Evolutionary conservation across 2,888 invertebrate species (phyloP).

Genomic region (Phoronis australis): DNA sequence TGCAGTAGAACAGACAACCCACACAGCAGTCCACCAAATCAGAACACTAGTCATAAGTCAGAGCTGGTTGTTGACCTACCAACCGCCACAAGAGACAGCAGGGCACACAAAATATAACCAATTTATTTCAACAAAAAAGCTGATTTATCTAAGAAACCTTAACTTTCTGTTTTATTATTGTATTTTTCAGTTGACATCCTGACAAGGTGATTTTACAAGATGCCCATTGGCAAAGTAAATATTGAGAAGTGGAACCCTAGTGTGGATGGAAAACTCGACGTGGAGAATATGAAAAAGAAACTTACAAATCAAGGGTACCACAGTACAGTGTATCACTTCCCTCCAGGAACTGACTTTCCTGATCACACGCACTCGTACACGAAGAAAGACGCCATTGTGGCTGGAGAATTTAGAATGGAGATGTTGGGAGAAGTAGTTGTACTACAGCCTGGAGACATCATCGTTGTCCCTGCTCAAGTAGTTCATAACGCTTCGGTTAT

Average conservation of each 20-base stretch:
- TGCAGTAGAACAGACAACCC: too few relatives aligned
- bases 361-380: slow-evolving; percentile 37
- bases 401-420: slow-evolving; percentile 33
- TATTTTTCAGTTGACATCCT: too few relatives aligned
- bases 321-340: slow-evolving; percentile 29
- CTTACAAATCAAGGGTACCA: slow-evolving; percentile 30
- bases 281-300: slow-evolving; percentile 32
- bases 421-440: slow-evolving; percentile 37
- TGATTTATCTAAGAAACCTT: too few relatives aligned
- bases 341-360: slow-evolving; percentile 37
- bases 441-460: slow-evolving; percentile 41
- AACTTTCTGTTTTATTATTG: too few relatives aligned
- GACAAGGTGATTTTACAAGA: too few relatives aligned
- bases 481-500: slow-evolving; percentile 40
- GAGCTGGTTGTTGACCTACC: too few relatives aligned
- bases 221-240: too few relatives aligned
- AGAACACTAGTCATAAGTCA: too few relatives aligned
- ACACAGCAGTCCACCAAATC: too few relatives aligned
- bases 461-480: slow-evolving; percentile 34
- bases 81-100: too few relatives aligned
- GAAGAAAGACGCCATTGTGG: slow-evolving; percentile 40
- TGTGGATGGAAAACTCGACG: slow-evolving; percentile 29
- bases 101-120: too few relatives aligned
- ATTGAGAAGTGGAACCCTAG: slow-evolving; percentile 34
- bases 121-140: too few relatives aligned